Conservation (phyloP, 2,113 vertebrate species). For the Tychaedon coryphoeus region DNA sequence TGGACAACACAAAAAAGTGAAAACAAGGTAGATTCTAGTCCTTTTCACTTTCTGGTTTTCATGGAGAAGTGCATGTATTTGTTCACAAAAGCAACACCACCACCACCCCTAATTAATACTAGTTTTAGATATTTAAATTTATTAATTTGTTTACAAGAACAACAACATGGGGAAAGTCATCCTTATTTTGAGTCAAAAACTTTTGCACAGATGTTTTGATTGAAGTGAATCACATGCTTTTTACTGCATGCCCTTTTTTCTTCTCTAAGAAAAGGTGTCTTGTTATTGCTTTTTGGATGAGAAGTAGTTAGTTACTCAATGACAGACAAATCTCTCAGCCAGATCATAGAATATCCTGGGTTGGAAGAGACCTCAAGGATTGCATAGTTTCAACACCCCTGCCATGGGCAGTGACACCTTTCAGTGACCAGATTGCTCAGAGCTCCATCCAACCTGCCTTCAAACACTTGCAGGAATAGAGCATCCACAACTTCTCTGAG, state of each 20-base stretch:
- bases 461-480: neutral
- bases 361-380: neutral
- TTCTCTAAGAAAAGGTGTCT: neutral
- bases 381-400: neutral
- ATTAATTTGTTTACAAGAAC: neutral
- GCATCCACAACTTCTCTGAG: neutral
- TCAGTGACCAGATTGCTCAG: neutral
- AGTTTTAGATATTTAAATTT: neutral
- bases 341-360: neutral
- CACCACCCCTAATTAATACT: neutral
- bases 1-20: neutral
- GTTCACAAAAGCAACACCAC: neutral
- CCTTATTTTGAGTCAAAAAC: neutral
- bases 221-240: neutral
- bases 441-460: neutral
- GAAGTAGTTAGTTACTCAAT: neutral
- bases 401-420: neutral
- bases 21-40: fast-evolving
- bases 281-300: neutral
- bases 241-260: neutral
- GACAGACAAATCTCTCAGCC: neutral
- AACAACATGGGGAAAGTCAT: neutral
- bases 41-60: neutral
- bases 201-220: neutral
- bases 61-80: neutral